These are phyloP conservation scores for Plemyria rubiginata DNA, from an alignment of 2,888 invertebrate species.

Conservation along the genomic window DNA sequence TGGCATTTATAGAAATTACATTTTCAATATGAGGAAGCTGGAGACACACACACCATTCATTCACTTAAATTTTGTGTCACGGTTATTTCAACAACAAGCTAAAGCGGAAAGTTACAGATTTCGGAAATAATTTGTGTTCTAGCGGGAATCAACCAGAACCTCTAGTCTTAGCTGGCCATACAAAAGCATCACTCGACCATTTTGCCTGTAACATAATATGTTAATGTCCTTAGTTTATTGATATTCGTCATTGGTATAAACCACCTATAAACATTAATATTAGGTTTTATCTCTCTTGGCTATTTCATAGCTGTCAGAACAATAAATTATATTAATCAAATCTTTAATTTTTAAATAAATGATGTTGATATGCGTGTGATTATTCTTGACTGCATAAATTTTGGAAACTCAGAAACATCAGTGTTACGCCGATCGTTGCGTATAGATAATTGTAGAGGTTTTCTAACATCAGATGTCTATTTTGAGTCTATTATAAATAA, in stretches of 20 bases:
- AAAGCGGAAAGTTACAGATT: background rate
- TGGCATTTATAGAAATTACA: too few species aligned
- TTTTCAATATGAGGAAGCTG: too few species aligned
- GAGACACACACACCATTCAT: too few species aligned
- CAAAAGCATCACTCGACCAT: background rate
- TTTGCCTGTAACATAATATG: background rate
- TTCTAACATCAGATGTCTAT: too few species aligned
- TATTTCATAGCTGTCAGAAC: constrained; percentile 8
- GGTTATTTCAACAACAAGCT: background rate
- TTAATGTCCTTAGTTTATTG: constrained; percentile 5
- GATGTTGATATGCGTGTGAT: constrained; percentile 14
- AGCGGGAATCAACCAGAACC: background rate
- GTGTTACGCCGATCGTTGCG: background rate
- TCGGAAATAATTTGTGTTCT: background rate
- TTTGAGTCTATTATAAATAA: too few species aligned
- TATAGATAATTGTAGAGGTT: background rate
- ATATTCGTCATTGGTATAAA: constrained; percentile 31
- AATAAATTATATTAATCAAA: constrained; percentile 12
- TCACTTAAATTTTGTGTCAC: background rate
- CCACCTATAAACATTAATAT: constrained; percentile 22
- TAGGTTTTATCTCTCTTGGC: constrained; percentile 19
- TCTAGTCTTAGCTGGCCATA: background rate
- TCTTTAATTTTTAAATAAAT: constrained; percentile 13
- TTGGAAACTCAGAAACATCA: background rate
- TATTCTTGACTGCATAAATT: background rate